These are phyloP conservation scores for Ranitomeya variabilis DNA, from an alignment of 2,113 vertebrate species.

Conservation along the genomic window DNA sequence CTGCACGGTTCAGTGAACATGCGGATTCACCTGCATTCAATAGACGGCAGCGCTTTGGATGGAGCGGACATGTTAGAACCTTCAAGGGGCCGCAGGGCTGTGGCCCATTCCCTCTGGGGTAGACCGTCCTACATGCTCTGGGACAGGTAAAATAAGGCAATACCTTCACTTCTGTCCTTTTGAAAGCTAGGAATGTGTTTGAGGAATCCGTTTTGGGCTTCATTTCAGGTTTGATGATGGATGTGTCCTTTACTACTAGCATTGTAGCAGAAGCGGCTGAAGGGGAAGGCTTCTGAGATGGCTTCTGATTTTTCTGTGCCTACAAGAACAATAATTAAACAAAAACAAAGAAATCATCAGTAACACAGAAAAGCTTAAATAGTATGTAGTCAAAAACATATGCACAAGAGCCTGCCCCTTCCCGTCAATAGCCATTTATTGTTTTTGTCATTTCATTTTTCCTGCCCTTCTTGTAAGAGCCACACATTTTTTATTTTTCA, in stretches of 20 bases:
- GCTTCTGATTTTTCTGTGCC: conserved; percentile 95
- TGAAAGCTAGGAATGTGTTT: conserved; percentile 92
- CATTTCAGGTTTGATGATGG: conserved; percentile 91
- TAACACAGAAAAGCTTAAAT: not conserved
- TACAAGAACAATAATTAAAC: conserved; percentile 59
- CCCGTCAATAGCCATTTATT: no score
- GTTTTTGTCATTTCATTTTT: no score
- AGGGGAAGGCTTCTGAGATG: conserved; percentile 90
- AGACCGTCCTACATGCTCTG: not conserved
- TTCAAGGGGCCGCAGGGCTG: not conserved
- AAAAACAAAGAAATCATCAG: not conserved
- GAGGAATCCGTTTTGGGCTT: conserved; percentile 87
- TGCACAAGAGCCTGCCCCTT: not conserved
- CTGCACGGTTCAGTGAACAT: no score
- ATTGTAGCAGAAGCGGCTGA: conserved; percentile 78
- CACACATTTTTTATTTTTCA: no score
- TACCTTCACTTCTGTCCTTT: conserved; percentile 97
- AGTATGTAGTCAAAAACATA: not conserved
- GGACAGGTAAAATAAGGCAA: not conserved
- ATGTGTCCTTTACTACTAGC: conserved; percentile 88
- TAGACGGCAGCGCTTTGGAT: no score
- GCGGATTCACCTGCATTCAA: no score
- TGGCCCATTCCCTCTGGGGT: not conserved
- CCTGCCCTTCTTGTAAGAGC: no score
- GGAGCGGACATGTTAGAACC: not conserved